These are phyloP conservation scores for Cettia cetti DNA, from an alignment of 2,113 vertebrate species.

Conservation along the genomic window DNA sequence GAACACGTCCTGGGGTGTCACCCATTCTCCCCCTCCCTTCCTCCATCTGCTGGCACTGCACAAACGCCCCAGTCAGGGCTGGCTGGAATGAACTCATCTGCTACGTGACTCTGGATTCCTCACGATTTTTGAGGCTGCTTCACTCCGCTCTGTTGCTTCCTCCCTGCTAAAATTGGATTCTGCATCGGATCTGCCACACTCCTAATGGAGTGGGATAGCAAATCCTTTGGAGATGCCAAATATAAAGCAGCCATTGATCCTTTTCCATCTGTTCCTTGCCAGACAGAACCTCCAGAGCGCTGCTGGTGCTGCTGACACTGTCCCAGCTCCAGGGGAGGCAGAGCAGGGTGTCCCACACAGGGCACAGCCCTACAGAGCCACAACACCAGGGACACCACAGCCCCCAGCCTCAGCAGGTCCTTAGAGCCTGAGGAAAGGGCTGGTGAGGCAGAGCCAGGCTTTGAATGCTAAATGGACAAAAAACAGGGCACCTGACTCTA, in stretches of 20 bases:
- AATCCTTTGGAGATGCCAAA: background rate
- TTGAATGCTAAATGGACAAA: background rate
- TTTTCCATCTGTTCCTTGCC: background rate
- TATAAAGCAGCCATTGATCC: background rate
- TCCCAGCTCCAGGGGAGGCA: background rate
- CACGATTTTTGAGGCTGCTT: background rate
- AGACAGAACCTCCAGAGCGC: background rate
- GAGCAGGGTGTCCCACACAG: background rate
- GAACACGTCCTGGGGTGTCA: accelerated
- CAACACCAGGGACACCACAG: accelerated
- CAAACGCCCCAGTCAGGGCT: background rate
- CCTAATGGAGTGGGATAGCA: background rate
- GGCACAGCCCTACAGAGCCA: background rate
- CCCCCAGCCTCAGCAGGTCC: background rate
- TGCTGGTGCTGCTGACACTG: background rate
- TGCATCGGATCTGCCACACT: background rate
- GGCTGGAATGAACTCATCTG: background rate
- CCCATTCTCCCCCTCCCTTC: background rate
- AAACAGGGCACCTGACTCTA: accelerated
- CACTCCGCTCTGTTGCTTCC: background rate
- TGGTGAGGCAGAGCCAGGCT: background rate
- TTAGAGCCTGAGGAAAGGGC: background rate
- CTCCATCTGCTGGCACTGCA: background rate
- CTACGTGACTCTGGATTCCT: background rate
- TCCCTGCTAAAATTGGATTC: background rate